Base-by-base conservation (phyloP, 2,113 vertebrate genomes). In the Clupea harengus region DNA sequence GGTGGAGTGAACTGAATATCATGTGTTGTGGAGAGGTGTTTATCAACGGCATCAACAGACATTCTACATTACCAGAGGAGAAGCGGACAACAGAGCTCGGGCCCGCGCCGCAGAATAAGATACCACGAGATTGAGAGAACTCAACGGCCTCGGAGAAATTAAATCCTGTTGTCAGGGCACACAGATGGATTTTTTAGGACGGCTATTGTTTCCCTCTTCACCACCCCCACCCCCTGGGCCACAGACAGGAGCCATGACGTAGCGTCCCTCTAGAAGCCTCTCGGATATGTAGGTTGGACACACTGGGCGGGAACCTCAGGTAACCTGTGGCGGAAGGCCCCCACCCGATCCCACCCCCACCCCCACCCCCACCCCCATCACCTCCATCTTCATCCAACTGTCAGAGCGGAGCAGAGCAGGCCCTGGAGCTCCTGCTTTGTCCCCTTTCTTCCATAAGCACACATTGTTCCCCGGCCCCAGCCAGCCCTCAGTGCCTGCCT, bases 381-480 rank as follows among this genome's bases (percentile, higher is more conserved):
- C 22, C 25, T 39, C 28, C 64, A 25, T 67, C 64, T n/a, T 6
- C 64, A 67, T 9, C 64, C n/a, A 13, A 20, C 32, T 78, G 72
- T 39, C 25, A 78, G 7, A 32, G 28, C 28, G 39, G 22, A n/a
- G 28, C 72, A 78, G 22, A n/a, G n/a, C 72, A 39, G 17, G 72
- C 57, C 82, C 87, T 89, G 83, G 82, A 89, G 47, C n/a, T 82
- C 45, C 75, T 11, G 44, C 28, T 44, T 11, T 39, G 25, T 39
- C 72, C 39, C 72, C 28, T 39, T 78, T 88, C 83, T 88, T 89
- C 49, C 84, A 87, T 17, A 81, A 86, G 88, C 83, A 88, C 90
- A 86, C 46, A 89, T 85, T 28, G 87, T 92, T 90, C 87, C 85
- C 87, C 60, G 87, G 87, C 46, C 81, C 86, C 60, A 86, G 87